Evolutionary conservation across 2,113 vertebrate species (phyloP).

Genomic region (Toxotes jaculatrix): DNA sequence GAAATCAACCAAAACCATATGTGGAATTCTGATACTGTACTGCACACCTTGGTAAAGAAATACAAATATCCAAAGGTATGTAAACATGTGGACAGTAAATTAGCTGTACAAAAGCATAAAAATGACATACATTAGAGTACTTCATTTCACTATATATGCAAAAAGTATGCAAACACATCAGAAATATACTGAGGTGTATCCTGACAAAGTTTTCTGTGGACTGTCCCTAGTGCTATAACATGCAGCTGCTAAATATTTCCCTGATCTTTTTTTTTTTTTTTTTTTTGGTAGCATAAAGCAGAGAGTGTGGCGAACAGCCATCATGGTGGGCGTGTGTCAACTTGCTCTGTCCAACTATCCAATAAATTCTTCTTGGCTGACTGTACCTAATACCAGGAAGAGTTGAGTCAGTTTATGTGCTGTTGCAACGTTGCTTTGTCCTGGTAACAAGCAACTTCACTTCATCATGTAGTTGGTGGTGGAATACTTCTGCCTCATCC

Average conservation of each 20-base stretch:
- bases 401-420: slow-evolving; percentile 38
- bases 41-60: not conserved
- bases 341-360: slow-evolving; percentile 58
- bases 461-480: slow-evolving; percentile 41
- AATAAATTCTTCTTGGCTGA: slow-evolving; percentile 56
- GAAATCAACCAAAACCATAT: not conserved
- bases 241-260: slow-evolving; percentile 12
- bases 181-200: not conserved
- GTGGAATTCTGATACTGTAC: slow-evolving; percentile 9
- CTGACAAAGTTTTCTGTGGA: slow-evolving; percentile 10
- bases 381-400: slow-evolving; percentile 47
- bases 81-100: not conserved
- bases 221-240: not conserved
- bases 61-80: not conserved
- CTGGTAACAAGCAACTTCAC: slow-evolving; percentile 56
- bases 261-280: not conserved
- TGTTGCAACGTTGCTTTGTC: slow-evolving; percentile 59
- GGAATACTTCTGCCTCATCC: slow-evolving; percentile 57
- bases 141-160: not conserved
- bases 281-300: slow-evolving; percentile 22
- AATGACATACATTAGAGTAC: not conserved
- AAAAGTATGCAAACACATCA: not conserved
- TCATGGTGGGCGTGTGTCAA: slow-evolving; percentile 70
- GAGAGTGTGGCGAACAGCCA: slow-evolving; percentile 39
- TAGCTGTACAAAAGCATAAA: not conserved